Evolutionary conservation across 2,113 vertebrate genomes (phyloP).

Genomic region (Leptodactylus fuscus): DNA sequence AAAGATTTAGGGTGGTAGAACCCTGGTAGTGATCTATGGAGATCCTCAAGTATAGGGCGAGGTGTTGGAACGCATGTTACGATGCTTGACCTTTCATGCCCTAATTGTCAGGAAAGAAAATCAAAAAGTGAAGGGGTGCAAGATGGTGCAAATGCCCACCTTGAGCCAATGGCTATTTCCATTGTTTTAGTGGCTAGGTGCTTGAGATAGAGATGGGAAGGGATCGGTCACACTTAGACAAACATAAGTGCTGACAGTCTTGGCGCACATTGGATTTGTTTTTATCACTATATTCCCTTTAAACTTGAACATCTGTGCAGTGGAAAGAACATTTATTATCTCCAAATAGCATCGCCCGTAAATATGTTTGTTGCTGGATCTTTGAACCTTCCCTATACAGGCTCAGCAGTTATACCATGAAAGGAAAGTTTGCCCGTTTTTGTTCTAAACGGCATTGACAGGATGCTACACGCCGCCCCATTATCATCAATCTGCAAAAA

Average conservation of each 20-base stretch:
- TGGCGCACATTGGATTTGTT: not conserved
- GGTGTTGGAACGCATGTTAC: no score
- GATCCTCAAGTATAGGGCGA: no score
- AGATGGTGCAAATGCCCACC: no score
- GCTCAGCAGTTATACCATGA: slow-evolving; percentile 21
- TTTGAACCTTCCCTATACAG: not conserved
- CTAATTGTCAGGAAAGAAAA: no score
- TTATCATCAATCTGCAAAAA: slow-evolving; percentile 63
- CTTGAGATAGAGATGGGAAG: no score
- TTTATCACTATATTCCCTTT: not conserved
- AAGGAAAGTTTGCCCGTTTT: slow-evolving; percentile 5
- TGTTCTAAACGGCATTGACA: not conserved
- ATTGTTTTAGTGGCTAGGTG: no score
- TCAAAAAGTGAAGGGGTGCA: no score
- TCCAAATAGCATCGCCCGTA: slow-evolving; percentile 12
- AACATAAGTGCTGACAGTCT: not conserved
- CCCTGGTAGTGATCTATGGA: no score
- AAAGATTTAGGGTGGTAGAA: no score
- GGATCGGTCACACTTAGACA: no score
- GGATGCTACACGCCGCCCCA: not conserved
- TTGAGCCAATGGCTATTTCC: no score
- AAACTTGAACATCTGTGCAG: not conserved
- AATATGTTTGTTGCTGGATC: slow-evolving; percentile 13
- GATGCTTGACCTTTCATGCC: no score
- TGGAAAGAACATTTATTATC: slow-evolving; percentile 2